Base-by-base conservation (phyloP, 1,140 invertebrate species). In the Caenorhabditis inopinata region DNA sequence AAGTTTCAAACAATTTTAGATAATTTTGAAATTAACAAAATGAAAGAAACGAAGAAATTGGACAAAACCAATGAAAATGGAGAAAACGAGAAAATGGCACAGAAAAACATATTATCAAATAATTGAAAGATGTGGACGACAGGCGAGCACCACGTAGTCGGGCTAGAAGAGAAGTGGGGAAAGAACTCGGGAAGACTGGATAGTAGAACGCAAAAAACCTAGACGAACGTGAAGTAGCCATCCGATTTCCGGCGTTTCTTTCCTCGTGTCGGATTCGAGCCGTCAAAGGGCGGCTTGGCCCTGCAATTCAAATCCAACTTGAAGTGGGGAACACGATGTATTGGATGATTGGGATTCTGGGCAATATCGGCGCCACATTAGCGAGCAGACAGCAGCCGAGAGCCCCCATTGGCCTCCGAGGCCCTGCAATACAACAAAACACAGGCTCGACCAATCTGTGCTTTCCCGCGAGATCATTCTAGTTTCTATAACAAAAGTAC, bases 161-260 rank as follows among this genome's bases (percentile, higher is more conserved):
- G 58, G 58, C 32, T 68, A 68, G 58, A 68, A 38, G 16, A 42
- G 58, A 68, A 42, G 58, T 42, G 58, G 7, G 12, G 53, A 35
- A 68, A 29, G 58, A 53, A 53, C 49, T 53, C 49, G 49, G 49
- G 49, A 53, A 53, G 49, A 25, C 12, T 25, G 49, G 16, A 53
- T 23, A 53, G 49, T 53, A 12, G 51, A 32, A 32, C 1, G 11
- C n/a, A 32, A 58, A 14, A 58, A 2, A 68, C n/a, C 83, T 78
- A 87, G 45, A 88, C 87, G 81, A 88, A 88, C 45, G 87, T 88
- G 86, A 88, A 88, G 81, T 88, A 88, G 25, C 87, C 87, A 75
- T 88, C 87, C 12, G 84, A 85, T 77, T 88, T 88, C 68, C 87
- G 77, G 23, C 87, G 87, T 74, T 88, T 88, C 73, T 86, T 87